Percentiles rank a stretch among this genome's conserved stretches.
These are phyloP conservation scores for Mya arenaria DNA, from an alignment of 1,140 invertebrate species.

Conservation along the genomic window DNA sequence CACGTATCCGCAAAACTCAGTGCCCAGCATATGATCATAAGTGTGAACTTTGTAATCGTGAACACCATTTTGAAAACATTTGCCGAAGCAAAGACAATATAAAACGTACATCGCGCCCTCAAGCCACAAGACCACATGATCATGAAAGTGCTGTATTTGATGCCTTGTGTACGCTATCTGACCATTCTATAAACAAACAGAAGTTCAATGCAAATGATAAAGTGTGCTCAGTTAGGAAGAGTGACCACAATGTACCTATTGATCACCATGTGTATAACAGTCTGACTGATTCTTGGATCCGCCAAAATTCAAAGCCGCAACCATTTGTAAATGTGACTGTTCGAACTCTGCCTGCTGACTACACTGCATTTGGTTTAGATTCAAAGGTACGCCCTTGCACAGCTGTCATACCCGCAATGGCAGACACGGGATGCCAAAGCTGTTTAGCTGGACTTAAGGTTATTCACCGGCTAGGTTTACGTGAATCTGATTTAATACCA, in stretches of 20 bases:
- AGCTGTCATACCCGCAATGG: not conserved
- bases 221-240: slow-evolving; percentile 38
- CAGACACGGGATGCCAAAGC: slow-evolving; percentile 56
- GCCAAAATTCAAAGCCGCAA: slow-evolving; percentile 40
- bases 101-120: not conserved
- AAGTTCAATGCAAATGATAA: too few relatives aligned
- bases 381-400: not conserved
- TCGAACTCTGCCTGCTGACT: not conserved
- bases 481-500: slow-evolving; percentile 39
- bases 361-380: slow-evolving; percentile 10
- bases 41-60: not conserved
- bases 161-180: not conserved
- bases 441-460: slow-evolving; percentile 35
- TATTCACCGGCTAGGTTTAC: slow-evolving; percentile 5
- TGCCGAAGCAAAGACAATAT: slow-evolving; percentile 11
- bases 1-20: not conserved
- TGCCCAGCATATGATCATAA: slow-evolving; percentile 38
- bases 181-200: not conserved
- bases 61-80: slow-evolving; percentile 13
- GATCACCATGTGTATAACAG: slow-evolving; percentile 57
- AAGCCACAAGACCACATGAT: not conserved
- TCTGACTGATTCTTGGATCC: slow-evolving; percentile 36
- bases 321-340: slow-evolving; percentile 38
- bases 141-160: slow-evolving; percentile 21
- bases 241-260: slow-evolving; percentile 27